phyloP scores from a whole-genome alignment of 37 sponge, comb jelly and placozoan genomes.

The Petrosia ficiformis region DNA sequence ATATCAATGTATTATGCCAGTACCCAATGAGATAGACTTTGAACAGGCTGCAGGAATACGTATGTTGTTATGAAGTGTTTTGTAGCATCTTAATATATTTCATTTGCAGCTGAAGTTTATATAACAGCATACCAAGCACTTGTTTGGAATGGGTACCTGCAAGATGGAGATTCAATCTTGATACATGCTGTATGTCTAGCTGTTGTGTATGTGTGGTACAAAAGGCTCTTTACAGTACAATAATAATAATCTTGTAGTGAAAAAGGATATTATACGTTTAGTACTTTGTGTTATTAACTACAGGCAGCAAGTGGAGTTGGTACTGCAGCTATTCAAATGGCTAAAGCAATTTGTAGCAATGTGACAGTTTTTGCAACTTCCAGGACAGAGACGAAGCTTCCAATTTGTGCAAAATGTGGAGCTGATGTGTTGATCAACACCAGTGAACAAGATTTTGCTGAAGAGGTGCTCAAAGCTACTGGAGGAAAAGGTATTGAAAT shows the following conservation, averaged over 20 bases:
- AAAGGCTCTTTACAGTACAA: not conserved
- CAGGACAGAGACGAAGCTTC: slow-evolving; percentile 75
- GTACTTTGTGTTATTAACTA: not conserved
- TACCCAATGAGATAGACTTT: slow-evolving; percentile 52
- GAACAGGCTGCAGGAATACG: slow-evolving; percentile 76
- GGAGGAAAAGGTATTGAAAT: slow-evolving; percentile 41
- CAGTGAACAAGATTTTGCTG: slow-evolving; percentile 75
- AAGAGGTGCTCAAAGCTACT: slow-evolving; percentile 61
- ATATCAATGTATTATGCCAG: slow-evolving; percentile 64
- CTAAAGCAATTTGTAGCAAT: slow-evolving; percentile 46
- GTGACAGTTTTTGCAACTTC: slow-evolving; percentile 68
- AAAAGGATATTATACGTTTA: no score
- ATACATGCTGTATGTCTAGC: slow-evolving; percentile 89
- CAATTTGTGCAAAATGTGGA: slow-evolving; percentile 55
- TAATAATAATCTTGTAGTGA: not conserved
- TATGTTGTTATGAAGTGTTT: slow-evolving; percentile 21
- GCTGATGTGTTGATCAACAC: slow-evolving; percentile 78
- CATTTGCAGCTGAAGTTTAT: slow-evolving; percentile 65
- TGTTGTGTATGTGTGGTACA: not conserved
- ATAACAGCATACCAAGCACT: slow-evolving; percentile 87
- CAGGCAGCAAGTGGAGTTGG: slow-evolving; percentile 91
- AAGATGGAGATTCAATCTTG: slow-evolving; percentile 67
- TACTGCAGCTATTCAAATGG: slow-evolving; percentile 70
- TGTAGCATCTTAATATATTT: not conserved
- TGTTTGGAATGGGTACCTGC: slow-evolving; percentile 53